Evolutionary conservation across 30 jellyfish, hydroid and myxozoan species (phyloP), one percentile per base, ranked within the genome.

Genomic region (Turritopsis rubra): DNA sequence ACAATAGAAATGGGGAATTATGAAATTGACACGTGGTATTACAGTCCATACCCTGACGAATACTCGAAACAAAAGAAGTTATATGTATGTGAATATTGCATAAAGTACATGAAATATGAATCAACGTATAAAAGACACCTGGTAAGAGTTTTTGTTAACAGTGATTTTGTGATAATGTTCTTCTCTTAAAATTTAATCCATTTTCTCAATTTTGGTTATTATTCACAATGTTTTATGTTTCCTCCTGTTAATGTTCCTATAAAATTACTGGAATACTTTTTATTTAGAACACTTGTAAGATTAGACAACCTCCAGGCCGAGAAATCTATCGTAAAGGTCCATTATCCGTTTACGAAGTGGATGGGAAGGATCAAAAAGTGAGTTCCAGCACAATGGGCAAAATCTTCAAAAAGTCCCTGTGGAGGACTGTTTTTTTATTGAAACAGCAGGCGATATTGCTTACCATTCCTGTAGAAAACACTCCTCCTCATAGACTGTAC

Each of bases 1-100:
- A 85, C 96, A 26, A 79, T 93, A 26, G 99, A 88, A 75, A 89
- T 93, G 72, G 99, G 99, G 1, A 85, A 83, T 17, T 89, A 83
- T 83, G 97, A 88, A 28, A 93, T 93, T 41, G 97, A 93, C 83
- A 88, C 99, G 7, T 93, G 99, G 99, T 93, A 93, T 71, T 93
- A 85, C 66, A 91, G 98, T 29, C 99, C 99, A 31, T 93, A 90
- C 29, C 99, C 99, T 73, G 97, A 88, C 3, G 97, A 93, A 78
- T 93, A 93, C 81, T 96, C 96, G n/a, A 89, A 86, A 70, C 93
- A 76, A 54, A 81, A 95, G 75, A 89, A 88, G 65, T 79, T 93
- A 73, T 93, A 29, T 70, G 83, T 93, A 22, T 93, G 99, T 84
- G 99, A 93, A 85, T 89, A 88, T 52, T 93, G 99, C 71, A 87